Evolutionary conservation across 2,797 vertebrate genomes (phyloP).

Genomic region (Chelonia mydas): DNA sequence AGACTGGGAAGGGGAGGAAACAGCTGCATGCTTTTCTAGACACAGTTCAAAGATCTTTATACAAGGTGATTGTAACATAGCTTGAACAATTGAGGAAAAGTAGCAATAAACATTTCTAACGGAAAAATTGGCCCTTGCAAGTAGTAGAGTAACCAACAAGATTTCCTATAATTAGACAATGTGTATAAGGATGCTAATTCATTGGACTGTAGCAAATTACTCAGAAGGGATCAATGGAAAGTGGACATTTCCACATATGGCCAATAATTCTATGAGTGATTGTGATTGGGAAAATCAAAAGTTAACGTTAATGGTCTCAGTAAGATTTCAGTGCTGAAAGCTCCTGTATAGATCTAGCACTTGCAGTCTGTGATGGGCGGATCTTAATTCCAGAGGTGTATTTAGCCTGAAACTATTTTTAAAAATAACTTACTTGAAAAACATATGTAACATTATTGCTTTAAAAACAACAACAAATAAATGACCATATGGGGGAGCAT

Average conservation of each 20-base stretch:
- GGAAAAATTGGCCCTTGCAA: not conserved
- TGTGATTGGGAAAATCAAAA: not conserved
- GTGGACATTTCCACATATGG: not conserved
- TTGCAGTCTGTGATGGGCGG: not conserved
- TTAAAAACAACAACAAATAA: not conserved
- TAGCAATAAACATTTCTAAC: conserved; percentile 35
- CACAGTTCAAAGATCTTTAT: conserved; percentile 59
- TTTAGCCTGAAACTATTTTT: not conserved
- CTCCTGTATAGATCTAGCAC: not conserved
- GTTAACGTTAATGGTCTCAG: not conserved
- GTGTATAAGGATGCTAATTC: not conserved
- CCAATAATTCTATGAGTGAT: not conserved
- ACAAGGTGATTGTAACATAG: conserved; percentile 28
- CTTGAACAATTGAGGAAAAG: conserved; percentile 21
- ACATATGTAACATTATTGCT: not conserved
- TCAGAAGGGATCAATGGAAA: not conserved
- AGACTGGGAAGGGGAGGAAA: conserved; percentile 10
- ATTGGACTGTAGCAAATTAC: not conserved
- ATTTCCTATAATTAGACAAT: not conserved
- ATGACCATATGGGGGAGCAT: not conserved
- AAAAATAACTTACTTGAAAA: not conserved
- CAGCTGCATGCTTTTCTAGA: conserved; percentile 71
- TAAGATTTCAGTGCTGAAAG: not conserved
- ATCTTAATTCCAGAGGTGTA: not conserved
- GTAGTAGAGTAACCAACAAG: not conserved